Evolutionary conservation across 2,888 invertebrate genomes (phyloP).

Genomic region (Pimpla rufipes): DNA sequence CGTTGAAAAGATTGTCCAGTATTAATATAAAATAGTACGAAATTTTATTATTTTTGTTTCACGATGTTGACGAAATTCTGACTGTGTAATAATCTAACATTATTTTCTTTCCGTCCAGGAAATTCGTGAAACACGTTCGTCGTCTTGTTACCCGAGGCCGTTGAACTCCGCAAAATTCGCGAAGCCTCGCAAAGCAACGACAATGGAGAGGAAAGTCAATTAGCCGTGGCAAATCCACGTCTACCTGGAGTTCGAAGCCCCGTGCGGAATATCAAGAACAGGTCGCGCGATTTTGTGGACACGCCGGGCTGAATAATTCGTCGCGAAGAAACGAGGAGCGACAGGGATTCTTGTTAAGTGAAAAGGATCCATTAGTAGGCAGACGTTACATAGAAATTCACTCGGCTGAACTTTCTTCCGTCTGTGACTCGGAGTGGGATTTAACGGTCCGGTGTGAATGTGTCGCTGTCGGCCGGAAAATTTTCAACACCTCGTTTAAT

Average conservation of each 20-base stretch:
- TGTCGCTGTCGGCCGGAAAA: background rate
- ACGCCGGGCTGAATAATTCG: slow-evolving; percentile 1
- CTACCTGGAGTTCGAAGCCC: background rate
- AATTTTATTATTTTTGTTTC: too few species aligned
- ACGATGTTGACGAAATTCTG: too few species aligned
- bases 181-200: background rate
- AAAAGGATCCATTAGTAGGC: slow-evolving; percentile 3
- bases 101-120: background rate
- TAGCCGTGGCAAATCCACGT: slow-evolving; percentile 23
- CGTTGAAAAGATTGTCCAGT: too few species aligned
- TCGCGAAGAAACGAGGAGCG: background rate
- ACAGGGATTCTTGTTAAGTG: background rate
- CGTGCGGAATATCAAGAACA: background rate
- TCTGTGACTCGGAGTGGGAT: background rate
- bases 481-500: background rate
- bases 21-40: too few species aligned
- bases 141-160: background rate
- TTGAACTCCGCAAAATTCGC: background rate
- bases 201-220: slow-evolving; percentile 6
- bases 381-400: slow-evolving; percentile 9
- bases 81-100: too few species aligned
- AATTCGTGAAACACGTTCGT: background rate
- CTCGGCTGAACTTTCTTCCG: background rate
- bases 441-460: background rate
- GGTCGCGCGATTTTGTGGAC: background rate